phyloP scores from a whole-genome alignment of 1,140 invertebrate species.

The Copidosoma floridanum region DNA sequence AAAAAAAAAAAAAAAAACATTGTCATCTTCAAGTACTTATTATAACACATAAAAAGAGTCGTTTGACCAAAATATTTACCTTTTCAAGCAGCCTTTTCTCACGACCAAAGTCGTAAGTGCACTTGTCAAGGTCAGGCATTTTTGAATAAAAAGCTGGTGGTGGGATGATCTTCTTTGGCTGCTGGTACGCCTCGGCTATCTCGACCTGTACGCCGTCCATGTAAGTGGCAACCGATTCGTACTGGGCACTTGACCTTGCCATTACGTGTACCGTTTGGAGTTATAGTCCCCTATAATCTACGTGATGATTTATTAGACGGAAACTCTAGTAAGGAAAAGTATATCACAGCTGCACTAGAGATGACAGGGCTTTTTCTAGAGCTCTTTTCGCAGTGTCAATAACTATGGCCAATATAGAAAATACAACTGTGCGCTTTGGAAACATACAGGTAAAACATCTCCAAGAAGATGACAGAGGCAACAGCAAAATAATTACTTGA shows the following conservation, averaged over 20 bases:
- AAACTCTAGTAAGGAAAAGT: no score
- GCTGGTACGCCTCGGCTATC: constrained; percentile 81
- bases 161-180: constrained; percentile 69
- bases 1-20: not conserved
- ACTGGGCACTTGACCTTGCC: constrained; percentile 41
- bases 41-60: not conserved
- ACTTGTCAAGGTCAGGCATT: constrained; percentile 56
- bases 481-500: no score
- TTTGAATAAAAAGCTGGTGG: constrained; percentile 66
- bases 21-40: not conserved
- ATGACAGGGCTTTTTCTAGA: no score
- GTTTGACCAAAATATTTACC: constrained; percentile 34
- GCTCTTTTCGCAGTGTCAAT: no score
- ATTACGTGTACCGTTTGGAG: no score
- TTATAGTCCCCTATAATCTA: no score
- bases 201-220: constrained; percentile 84
- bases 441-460: no score
- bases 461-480: no score
- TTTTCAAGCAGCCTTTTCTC: constrained; percentile 70
- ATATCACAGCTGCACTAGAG: no score
- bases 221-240: constrained; percentile 56
- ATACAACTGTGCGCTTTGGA: no score
- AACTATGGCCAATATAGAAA: no score
- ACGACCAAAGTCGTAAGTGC: constrained; percentile 69
- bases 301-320: no score